Percentiles rank a stretch among this genome's conserved stretches.
Conservation (phyloP, 2,797 vertebrate genomes). For the Etheostoma perlongum region DNA sequence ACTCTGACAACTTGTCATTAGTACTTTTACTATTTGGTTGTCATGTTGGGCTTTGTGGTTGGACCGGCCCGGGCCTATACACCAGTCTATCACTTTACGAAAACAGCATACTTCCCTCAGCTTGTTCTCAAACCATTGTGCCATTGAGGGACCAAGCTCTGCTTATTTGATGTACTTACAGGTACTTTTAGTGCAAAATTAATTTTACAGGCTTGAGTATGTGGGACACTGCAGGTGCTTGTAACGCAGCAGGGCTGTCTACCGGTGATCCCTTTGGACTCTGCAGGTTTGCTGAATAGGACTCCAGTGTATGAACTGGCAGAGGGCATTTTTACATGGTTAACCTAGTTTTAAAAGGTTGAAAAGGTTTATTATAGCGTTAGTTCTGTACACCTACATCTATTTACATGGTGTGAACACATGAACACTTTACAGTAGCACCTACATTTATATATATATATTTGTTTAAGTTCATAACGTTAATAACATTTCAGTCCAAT, state of each 20-base stretch:
- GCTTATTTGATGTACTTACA: conserved; percentile 21
- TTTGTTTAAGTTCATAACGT: not conserved
- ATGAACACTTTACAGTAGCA: not conserved
- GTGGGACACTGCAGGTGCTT: conserved; percentile 34
- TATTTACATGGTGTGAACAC: not conserved
- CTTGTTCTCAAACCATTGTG: conserved; percentile 26
- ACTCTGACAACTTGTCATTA: too few species aligned
- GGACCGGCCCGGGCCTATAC: conserved; percentile 3
- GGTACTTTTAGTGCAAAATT: conserved; percentile 35
- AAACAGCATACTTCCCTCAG: conserved; percentile 9
- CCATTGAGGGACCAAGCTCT: conserved; percentile 12
- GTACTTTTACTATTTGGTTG: not conserved
- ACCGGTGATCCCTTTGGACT: not conserved
- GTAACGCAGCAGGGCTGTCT: conserved; percentile 12
- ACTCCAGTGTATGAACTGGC: conserved; percentile 14
- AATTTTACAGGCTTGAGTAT: conserved; percentile 31
- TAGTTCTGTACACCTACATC: not conserved
- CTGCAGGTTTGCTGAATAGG: conserved; percentile 24
- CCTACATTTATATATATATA: not conserved
- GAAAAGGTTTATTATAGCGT: not conserved
- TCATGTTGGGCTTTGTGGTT: conserved; percentile 2
- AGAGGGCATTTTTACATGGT: conserved; percentile 5
- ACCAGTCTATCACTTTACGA: conserved; percentile 16
- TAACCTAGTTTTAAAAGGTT: not conserved
- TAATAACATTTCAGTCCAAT: not conserved